Conservation (phyloP, 2,797 vertebrate genomes). For the Myoxocephalus aenaeus region DNA sequence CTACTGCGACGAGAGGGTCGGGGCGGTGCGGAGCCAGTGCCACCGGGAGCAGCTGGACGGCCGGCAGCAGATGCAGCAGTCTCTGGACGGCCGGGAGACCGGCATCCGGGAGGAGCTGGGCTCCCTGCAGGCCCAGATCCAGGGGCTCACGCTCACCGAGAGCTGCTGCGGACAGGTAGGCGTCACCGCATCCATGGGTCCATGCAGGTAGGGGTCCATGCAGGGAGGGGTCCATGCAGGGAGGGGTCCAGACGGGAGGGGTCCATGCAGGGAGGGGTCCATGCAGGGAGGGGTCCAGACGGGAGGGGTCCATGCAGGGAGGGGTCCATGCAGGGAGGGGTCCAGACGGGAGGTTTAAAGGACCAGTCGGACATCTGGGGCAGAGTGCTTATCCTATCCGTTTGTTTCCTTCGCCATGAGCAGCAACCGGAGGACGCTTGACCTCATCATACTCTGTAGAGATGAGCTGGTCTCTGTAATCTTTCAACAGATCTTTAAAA, state of each 20-base stretch:
- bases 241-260: too few species aligned
- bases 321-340: background rate
- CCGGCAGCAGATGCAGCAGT: constrained; percentile 92
- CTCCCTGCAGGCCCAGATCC: constrained; percentile 91
- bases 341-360: background rate
- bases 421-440: too few species aligned
- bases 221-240: too few species aligned
- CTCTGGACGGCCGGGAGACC: constrained; percentile 91
- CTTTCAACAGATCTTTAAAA: too few species aligned
- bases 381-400: background rate
- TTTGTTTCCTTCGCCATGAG: background rate
- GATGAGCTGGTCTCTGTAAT: too few species aligned
- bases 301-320: too few species aligned
- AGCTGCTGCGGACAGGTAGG: constrained; percentile 91
- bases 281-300: background rate
- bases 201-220: too few species aligned
- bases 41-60: constrained; percentile 90
- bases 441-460: too few species aligned
- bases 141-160: constrained; percentile 90
- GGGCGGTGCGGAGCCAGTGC: constrained; percentile 89
- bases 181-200: background rate
- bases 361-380: background rate
- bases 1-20: constrained; percentile 88
- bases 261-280: too few species aligned
- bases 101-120: constrained; percentile 92